phyloP scores from a whole-genome alignment of 2,797 vertebrate genomes.

The Siniperca undulata region DNA sequence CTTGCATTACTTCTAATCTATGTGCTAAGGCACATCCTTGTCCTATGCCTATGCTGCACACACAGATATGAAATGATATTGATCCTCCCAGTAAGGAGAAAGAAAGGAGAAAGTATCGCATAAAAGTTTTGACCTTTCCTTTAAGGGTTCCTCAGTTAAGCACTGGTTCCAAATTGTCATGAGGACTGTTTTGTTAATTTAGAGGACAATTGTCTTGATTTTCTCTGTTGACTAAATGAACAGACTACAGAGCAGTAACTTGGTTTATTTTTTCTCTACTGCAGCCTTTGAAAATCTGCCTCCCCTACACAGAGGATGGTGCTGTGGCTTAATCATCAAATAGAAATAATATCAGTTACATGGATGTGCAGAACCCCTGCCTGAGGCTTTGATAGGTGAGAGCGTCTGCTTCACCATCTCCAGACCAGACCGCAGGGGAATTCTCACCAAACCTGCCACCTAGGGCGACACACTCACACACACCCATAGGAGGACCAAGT shows the following conservation, averaged over 20 bases:
- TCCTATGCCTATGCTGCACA: background rate
- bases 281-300: constrained; percentile 21
- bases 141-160: background rate
- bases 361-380: constrained; percentile 76
- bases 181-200: background rate
- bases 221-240: background rate
- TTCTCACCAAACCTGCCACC: constrained; percentile 74
- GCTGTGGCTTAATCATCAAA: constrained; percentile 67
- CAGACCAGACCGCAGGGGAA: constrained; percentile 73
- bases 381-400: constrained; percentile 86
- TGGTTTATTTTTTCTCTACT: constrained; percentile 18
- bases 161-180: background rate
- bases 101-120: background rate
- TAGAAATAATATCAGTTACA: constrained; percentile 85
- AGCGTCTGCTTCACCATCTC: constrained; percentile 78
- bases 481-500: constrained; percentile 35
- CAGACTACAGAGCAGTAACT: background rate
- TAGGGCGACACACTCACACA: constrained; percentile 49
- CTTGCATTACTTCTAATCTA: no score
- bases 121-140: background rate
- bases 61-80: background rate
- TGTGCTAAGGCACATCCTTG: background rate
- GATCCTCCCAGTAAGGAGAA: background rate
- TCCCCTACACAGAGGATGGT: constrained; percentile 9
- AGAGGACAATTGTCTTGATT: background rate